Evolutionary conservation across 2,888 invertebrate genomes (phyloP).

Genomic region (Halocaridina rubra): DNA sequence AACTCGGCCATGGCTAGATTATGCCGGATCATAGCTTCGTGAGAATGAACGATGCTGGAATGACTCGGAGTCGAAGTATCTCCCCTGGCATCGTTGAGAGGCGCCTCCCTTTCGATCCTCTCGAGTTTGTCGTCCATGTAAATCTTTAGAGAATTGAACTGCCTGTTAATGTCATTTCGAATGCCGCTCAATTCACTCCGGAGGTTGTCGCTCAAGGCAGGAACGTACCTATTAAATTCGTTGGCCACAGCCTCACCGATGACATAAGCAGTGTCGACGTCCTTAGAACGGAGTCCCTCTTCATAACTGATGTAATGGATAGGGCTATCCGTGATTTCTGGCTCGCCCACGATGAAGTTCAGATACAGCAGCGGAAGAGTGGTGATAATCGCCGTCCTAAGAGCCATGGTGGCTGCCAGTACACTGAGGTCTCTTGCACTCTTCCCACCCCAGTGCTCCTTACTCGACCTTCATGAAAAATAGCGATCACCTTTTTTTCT

Average conservation of each 20-base stretch:
- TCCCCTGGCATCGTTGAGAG: not conserved
- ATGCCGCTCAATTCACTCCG: conserved; percentile 27
- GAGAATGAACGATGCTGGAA: not conserved
- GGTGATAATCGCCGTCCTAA: too few species aligned
- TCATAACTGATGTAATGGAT: too few species aligned
- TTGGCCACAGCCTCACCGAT: conserved; percentile 36
- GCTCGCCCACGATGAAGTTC: too few species aligned
- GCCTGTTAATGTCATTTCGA: conserved; percentile 34
- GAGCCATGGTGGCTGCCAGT: too few species aligned
- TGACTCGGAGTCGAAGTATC: not conserved
- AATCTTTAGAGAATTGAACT: conserved; percentile 45
- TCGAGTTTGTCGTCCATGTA: conserved; percentile 48
- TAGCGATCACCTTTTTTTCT: too few species aligned
- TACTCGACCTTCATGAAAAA: too few species aligned
- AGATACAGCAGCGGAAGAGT: too few species aligned
- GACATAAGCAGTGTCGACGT: not conserved
- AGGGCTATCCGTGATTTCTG: too few species aligned
- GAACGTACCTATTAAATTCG: conserved; percentile 44
- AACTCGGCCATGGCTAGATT: conserved; percentile 51
- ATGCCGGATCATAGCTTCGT: conserved; percentile 37
- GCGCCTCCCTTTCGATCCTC: conserved; percentile 46
- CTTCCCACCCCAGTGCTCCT: too few species aligned
- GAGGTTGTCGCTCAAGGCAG: conserved; percentile 38
- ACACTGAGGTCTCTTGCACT: too few species aligned
- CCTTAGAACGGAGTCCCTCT: too few species aligned